Evolutionary conservation across 2,797 vertebrate genomes (phyloP).

Genomic region (Cirrhinus molitorella): DNA sequence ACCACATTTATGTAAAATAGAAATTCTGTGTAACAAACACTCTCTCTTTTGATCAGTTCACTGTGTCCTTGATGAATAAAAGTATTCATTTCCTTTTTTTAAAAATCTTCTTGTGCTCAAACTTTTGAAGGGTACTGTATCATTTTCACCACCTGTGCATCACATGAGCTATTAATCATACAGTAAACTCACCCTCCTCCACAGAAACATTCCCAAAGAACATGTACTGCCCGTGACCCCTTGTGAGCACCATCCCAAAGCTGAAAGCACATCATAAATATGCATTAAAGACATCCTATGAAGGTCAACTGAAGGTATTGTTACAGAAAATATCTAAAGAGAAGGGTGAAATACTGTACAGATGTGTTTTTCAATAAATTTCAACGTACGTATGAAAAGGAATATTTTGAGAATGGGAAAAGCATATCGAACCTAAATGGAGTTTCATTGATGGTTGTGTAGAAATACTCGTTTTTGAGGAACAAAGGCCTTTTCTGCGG

Average conservation of each 20-base stretch:
- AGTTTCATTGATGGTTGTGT: constrained; percentile 91
- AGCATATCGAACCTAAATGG: constrained; percentile 88
- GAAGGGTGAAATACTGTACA: background rate
- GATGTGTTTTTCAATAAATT: background rate
- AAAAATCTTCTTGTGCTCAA: background rate
- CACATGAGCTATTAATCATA: background rate
- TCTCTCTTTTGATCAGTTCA: background rate
- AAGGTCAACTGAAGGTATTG: background rate
- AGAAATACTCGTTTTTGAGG: constrained; percentile 92
- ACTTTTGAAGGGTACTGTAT: background rate
- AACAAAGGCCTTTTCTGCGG: constrained; percentile 90
- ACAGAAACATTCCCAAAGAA: constrained; percentile 90
- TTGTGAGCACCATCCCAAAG: constrained; percentile 90
- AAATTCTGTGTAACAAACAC: no score
- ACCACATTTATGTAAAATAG: background rate
- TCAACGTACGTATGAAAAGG: background rate
- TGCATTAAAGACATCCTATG: background rate
- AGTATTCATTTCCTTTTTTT: background rate
- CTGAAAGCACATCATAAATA: constrained; percentile 71
- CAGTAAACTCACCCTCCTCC: constrained; percentile 87
- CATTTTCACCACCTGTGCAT: background rate
- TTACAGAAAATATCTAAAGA: background rate
- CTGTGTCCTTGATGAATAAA: background rate
- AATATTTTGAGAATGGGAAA: background rate
- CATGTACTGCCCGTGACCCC: constrained; percentile 86